Conservation (phyloP, 1,140 invertebrate species). For the Drosophila tani region DNA sequence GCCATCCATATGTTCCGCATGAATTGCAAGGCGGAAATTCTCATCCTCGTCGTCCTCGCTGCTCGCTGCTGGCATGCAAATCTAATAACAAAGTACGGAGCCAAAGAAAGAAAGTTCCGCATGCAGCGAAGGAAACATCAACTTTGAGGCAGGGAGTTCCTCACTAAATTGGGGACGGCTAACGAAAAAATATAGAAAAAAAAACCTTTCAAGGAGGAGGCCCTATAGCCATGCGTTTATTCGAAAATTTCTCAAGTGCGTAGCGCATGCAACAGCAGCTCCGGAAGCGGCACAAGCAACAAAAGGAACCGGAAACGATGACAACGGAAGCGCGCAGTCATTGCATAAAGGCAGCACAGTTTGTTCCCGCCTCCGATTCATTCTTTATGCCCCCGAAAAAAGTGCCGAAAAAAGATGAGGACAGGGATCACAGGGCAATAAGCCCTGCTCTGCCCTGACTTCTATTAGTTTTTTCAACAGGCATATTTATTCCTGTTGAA, state of each 20-base stretch:
- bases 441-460: slow-evolving; percentile 19
- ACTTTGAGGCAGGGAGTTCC: slow-evolving; percentile 36
- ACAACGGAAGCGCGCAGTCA: slow-evolving; percentile 62
- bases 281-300: slow-evolving; percentile 21
- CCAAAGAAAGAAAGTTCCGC: slow-evolving; percentile 52
- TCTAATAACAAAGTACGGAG: slow-evolving; percentile 67
- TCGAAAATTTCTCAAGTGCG: slow-evolving; percentile 55
- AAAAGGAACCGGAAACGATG: slow-evolving; percentile 35
- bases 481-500: slow-evolving; percentile 9
- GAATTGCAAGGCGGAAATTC: slow-evolving; percentile 47
- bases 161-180: slow-evolving; percentile 45
- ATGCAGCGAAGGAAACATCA: slow-evolving; percentile 51
- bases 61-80: slow-evolving; percentile 59
- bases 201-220: background rate
- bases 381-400: background rate
- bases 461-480: slow-evolving; percentile 26
- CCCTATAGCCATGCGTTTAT: slow-evolving; percentile 52
- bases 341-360: slow-evolving; percentile 56
- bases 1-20: slow-evolving; percentile 45
- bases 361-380: slow-evolving; percentile 23
- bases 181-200: no score
- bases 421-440: slow-evolving; percentile 2
- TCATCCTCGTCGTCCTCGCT: slow-evolving; percentile 16
- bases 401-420: background rate
- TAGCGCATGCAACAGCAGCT: slow-evolving; percentile 20